A percentile compares a stretch with the other conserved stretches of the same genome.
Evolutionary conservation across 2,797 vertebrate genomes (phyloP).

Genomic region (Gorsachius magnificus): DNA sequence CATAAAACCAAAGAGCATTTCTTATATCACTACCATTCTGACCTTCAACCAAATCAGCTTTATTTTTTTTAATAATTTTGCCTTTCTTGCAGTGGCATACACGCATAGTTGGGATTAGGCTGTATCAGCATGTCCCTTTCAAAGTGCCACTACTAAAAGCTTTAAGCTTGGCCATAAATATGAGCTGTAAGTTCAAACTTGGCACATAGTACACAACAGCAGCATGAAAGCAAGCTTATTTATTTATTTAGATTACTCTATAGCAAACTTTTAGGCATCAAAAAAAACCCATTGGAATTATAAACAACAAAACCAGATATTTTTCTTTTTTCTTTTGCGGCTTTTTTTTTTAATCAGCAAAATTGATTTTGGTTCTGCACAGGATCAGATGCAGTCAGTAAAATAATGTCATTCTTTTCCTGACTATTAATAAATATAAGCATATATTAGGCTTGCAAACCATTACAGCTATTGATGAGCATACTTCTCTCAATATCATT

Average conservation of each 20-base stretch:
- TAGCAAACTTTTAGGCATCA: neutral
- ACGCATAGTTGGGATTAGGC: neutral
- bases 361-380: neutral
- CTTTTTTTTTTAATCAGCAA: neutral
- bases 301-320: neutral
- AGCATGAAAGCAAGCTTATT: neutral
- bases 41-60: neutral
- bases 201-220: neutral
- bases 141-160: neutral
- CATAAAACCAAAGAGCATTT: neutral
- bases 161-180: neutral
- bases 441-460: neutral
- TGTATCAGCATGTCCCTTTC: neutral
- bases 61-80: neutral
- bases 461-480: neutral
- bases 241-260: neutral
- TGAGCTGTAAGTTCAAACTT: neutral
- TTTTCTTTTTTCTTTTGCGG: neutral
- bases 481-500: neutral
- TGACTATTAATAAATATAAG: neutral
- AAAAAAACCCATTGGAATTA: neutral
- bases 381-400: neutral
- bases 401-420: neutral
- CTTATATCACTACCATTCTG: neutral
- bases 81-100: neutral